phyloP scores from a whole-genome alignment of 2,797 vertebrate species.

The Salarias fasciatus region DNA sequence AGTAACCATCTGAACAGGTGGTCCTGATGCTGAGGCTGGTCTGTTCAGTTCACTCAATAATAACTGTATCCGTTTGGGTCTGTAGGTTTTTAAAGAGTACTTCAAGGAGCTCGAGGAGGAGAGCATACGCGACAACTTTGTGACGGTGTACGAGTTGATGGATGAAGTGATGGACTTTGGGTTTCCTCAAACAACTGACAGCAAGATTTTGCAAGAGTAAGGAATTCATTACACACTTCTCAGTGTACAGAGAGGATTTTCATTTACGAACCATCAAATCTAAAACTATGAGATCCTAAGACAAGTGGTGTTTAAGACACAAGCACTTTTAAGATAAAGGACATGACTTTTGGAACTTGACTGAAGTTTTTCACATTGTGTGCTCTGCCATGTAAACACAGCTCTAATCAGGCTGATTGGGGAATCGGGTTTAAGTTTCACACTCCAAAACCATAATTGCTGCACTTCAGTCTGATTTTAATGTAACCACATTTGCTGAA shows the following conservation, averaged over 20 bases:
- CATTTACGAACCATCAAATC: too few relatives aligned
- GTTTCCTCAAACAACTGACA: constrained; percentile 88
- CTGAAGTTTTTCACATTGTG: neutral
- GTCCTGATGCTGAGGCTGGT: too few relatives aligned
- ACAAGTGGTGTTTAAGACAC: too few relatives aligned
- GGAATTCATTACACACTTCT: constrained; percentile 38
- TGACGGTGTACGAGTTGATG: constrained; percentile 87
- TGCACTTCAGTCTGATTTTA: constrained; percentile 27
- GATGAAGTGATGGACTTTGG: constrained; percentile 89
- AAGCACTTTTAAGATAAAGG: too few relatives aligned
- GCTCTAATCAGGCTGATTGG: constrained; percentile 16
- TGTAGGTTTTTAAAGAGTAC: constrained; percentile 85
- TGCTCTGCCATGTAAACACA: constrained; percentile 12
- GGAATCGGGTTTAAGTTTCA: constrained; percentile 16
- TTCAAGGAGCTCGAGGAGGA: constrained; percentile 87
- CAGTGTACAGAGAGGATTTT: too few relatives aligned
- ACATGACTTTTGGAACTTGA: too few relatives aligned
- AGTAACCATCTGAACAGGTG: too few relatives aligned
- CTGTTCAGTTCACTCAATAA: neutral
- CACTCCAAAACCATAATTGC: constrained; percentile 23
- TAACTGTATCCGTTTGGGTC: neutral
- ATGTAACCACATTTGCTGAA: constrained; percentile 32
- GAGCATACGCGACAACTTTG: constrained; percentile 88
- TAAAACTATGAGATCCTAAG: too few relatives aligned
- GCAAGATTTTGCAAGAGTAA: constrained; percentile 90